Evolutionary conservation across 2,113 vertebrate genomes (phyloP).

Genomic region (Crocuta crocuta): DNA sequence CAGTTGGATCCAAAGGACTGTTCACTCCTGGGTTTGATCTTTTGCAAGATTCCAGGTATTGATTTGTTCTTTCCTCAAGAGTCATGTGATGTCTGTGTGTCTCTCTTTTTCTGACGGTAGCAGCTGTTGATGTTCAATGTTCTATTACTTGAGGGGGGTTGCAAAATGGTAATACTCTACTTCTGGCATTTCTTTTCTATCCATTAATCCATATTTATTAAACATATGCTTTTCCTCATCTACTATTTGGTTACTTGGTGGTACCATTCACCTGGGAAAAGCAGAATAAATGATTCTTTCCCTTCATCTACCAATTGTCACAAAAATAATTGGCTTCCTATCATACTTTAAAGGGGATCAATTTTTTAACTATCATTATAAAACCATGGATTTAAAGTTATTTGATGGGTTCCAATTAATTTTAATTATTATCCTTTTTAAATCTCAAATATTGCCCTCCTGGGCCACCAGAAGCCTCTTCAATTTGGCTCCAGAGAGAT

Average conservation of each 20-base stretch:
- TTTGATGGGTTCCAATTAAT: constrained; percentile 25
- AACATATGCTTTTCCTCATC: neutral
- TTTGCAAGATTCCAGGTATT: neutral
- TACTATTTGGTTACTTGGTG: neutral
- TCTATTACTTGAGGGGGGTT: neutral
- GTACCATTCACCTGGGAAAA: neutral
- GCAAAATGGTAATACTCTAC: neutral
- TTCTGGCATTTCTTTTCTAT: neutral
- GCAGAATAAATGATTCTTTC: neutral
- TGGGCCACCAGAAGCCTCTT: neutral
- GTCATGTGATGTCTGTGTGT: neutral
- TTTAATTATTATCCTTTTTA: neutral
- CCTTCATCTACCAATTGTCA: neutral
- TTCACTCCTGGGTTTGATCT: neutral
- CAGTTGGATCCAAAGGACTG: neutral
- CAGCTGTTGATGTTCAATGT: neutral
- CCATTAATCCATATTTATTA: neutral
- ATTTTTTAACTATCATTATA: neutral
- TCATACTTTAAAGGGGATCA: neutral
- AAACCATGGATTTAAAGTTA: constrained; percentile 1
- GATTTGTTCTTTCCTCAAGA: neutral
- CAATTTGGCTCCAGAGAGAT: neutral
- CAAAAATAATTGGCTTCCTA: neutral
- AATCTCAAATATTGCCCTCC: neutral
- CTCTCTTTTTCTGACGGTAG: neutral